Evolutionary conservation across 1,140 invertebrate species (phyloP).

Genomic region (Tetragonula clypearis): DNA sequence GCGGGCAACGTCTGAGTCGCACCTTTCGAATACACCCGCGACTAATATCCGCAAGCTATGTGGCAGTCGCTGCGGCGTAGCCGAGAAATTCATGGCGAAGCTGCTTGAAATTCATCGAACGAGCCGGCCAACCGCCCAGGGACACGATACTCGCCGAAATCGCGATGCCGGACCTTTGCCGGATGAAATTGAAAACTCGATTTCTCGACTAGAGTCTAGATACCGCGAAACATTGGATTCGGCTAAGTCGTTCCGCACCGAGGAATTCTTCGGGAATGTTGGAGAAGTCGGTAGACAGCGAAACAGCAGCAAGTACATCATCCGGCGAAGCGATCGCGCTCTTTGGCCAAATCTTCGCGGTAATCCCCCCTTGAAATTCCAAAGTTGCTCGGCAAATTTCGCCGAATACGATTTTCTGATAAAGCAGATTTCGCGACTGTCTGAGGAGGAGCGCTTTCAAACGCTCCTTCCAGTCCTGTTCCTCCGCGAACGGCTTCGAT

Average conservation of each 20-base stretch:
- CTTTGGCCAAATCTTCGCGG: background rate
- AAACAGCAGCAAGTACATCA: background rate
- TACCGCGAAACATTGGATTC: conserved; percentile 42
- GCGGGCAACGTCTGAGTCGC: background rate
- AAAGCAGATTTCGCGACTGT: background rate
- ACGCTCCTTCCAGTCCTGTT: background rate
- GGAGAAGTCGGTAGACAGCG: background rate
- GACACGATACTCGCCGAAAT: background rate
- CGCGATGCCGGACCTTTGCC: conserved; percentile 30
- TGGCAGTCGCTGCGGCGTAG: conserved; percentile 3
- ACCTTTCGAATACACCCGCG: conserved; percentile 36
- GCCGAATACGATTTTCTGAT: background rate
- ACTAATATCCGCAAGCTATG: conserved; percentile 54
- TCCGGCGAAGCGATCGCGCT: background rate
- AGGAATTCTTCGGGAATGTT: background rate
- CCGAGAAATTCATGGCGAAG: conserved; percentile 27
- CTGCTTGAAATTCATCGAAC: conserved; percentile 61
- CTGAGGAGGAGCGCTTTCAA: background rate
- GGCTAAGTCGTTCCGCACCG: conserved; percentile 60
- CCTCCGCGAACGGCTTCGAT: background rate
- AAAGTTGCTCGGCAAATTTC: background rate
- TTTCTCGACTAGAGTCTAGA: conserved; percentile 56
- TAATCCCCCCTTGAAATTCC: background rate
- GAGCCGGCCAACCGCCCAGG: conserved; percentile 29
- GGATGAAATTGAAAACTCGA: conserved; percentile 74